Percentiles rank a stretch among this genome's conserved stretches.
Conservation (phyloP, 2,888 invertebrate species). For the Euzophera pinguis region DNA sequence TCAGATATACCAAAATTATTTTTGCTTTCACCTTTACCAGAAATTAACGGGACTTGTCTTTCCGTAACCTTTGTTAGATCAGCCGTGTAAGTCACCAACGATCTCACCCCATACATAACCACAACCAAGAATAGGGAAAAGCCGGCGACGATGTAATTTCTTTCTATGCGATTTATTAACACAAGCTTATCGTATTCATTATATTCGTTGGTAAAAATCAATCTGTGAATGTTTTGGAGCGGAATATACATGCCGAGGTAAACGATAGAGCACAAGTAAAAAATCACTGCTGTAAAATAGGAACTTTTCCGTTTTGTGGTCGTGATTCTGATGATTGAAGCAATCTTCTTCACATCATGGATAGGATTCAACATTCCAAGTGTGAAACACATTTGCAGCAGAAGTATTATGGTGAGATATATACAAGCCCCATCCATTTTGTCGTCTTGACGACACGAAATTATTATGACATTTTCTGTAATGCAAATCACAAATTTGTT, state of each 20-base stretch:
- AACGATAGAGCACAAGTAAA: conserved; percentile 47
- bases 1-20: neutral
- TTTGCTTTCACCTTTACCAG: neutral
- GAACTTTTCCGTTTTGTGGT: conserved; percentile 30
- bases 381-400: conserved; percentile 54
- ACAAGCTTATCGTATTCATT: conserved; percentile 44
- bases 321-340: conserved; percentile 31
- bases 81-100: conserved; percentile 47
- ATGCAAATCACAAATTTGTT: conserved; percentile 11
- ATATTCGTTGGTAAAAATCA: conserved; percentile 36
- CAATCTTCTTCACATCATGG: conserved; percentile 49
- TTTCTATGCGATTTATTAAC: conserved; percentile 47
- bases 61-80: conserved; percentile 31
- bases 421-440: conserved; percentile 53
- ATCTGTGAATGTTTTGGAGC: conserved; percentile 39
- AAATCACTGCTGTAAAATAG: conserved; percentile 28
- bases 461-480: conserved; percentile 35
- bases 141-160: conserved; percentile 60
- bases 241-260: conserved; percentile 60
- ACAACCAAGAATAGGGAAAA: conserved; percentile 61
- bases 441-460: conserved; percentile 21
- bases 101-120: conserved; percentile 49
- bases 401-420: conserved; percentile 41
- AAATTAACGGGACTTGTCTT: neutral
- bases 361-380: conserved; percentile 57